These are phyloP conservation scores for Etheostoma perlongum DNA, from an alignment of 2,797 vertebrate genomes.

Conservation along the genomic window DNA sequence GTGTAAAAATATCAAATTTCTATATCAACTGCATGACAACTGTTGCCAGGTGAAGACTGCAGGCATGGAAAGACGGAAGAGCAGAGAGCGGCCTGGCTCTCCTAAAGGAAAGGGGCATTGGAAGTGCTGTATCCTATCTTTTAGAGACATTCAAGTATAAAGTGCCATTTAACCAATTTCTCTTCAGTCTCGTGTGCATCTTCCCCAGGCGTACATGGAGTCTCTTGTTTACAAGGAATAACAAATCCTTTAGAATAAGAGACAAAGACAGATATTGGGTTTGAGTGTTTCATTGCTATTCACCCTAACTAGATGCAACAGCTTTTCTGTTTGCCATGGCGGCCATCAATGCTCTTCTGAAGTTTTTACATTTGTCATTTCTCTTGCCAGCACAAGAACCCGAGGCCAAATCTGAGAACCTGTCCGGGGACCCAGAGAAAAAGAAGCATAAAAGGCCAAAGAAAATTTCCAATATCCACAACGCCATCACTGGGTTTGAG, in stretches of 20 bases:
- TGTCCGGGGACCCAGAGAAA: conserved; percentile 61
- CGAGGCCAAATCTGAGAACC: conserved; percentile 44
- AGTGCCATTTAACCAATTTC: background rate
- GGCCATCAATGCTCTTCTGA: conserved; percentile 4
- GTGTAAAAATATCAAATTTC: background rate
- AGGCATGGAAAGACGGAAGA: background rate
- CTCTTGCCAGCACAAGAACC: conserved; percentile 31
- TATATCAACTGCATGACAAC: background rate
- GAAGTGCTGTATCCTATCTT: background rate
- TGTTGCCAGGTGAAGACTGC: background rate
- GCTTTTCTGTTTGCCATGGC: background rate
- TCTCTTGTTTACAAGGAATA: background rate
- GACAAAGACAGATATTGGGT: no score
- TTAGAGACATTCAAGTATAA: background rate
- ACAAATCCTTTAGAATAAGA: background rate
- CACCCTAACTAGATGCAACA: background rate
- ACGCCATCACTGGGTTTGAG: conserved; percentile 85
- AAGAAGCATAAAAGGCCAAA: conserved; percentile 86
- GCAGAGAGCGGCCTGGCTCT: background rate
- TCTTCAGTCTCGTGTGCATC: background rate
- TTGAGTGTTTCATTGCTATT: conserved; percentile 1
- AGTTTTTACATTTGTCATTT: background rate
- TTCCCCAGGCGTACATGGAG: background rate
- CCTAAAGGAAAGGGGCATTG: background rate
- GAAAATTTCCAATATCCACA: conserved; percentile 69